Evolutionary conservation across 2,113 vertebrate genomes (phyloP).

Genomic region (Cygnus atratus): DNA sequence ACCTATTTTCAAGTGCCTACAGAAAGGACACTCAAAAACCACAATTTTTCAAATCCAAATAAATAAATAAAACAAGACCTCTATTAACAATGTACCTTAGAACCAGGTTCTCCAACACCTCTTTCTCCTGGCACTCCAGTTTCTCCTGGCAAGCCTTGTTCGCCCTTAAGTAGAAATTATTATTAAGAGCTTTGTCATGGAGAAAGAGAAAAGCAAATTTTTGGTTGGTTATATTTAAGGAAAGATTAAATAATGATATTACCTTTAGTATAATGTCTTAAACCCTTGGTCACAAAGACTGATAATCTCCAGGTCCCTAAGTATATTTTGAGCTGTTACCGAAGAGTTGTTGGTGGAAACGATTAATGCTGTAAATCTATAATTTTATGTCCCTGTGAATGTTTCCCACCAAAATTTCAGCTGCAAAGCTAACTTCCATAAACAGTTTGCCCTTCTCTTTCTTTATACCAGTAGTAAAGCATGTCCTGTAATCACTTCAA

Average conservation of each 20-base stretch:
- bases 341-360: not conserved
- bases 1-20: not conserved
- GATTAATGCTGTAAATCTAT: not conserved
- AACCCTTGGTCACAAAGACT: not conserved
- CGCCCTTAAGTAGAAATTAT: slow-evolving; percentile 67
- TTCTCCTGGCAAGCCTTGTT: slow-evolving; percentile 87
- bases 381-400: not conserved
- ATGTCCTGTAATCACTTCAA: not conserved
- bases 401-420: not conserved
- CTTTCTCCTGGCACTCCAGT: slow-evolving; percentile 82
- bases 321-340: not conserved
- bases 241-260: not conserved
- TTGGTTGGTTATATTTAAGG: not conserved
- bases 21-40: not conserved
- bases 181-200: not conserved
- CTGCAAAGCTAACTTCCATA: not conserved
- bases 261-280: not conserved
- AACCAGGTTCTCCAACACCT: slow-evolving; percentile 80
- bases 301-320: not conserved
- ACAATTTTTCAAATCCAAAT: not conserved
- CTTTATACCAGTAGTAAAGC: not conserved
- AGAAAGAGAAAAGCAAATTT: not conserved
- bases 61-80: not conserved
- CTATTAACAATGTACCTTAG: slow-evolving; percentile 72
- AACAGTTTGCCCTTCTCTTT: not conserved